Conservation (phyloP, 2,888 invertebrate genomes). For the Tryphoninae sp. region DNA sequence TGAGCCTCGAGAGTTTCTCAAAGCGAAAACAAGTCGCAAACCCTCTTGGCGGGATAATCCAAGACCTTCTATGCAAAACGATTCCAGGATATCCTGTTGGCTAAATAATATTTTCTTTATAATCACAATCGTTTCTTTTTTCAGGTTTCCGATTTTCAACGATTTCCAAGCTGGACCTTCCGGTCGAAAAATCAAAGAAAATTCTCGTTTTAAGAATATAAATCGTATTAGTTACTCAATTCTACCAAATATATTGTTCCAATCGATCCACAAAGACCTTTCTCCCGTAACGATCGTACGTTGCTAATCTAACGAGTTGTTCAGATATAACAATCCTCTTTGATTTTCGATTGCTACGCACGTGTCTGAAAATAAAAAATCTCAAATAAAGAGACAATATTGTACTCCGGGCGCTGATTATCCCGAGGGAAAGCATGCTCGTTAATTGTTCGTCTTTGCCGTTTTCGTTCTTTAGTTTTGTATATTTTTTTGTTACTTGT, state of each 20-base stretch:
- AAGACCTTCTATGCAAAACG: conserved; percentile 69
- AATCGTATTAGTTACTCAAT: not conserved
- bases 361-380: conserved; percentile 37
- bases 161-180: not conserved
- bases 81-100: conserved; percentile 64
- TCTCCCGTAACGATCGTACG: conserved; percentile 54
- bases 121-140: not conserved
- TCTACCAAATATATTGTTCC: conserved; percentile 55
- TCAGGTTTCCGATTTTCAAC: too few species aligned
- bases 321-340: conserved; percentile 54
- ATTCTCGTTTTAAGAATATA: not conserved
- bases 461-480: conserved; percentile 38
- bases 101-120: conserved; percentile 48
- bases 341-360: conserved; percentile 29
- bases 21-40: conserved; percentile 66
- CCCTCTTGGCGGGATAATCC: conserved; percentile 67
- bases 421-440: conserved; percentile 34
- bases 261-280: conserved; percentile 50
- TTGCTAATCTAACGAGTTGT: conserved; percentile 51
- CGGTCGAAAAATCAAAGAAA: not conserved
- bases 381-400: conserved; percentile 44
- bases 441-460: conserved; percentile 48
- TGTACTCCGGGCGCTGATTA: conserved; percentile 48
- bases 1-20: conserved; percentile 68
- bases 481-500: conserved; percentile 63